Conservation (phyloP, 2,113 vertebrate species). For the Herpailurus yagouaroundi region DNA sequence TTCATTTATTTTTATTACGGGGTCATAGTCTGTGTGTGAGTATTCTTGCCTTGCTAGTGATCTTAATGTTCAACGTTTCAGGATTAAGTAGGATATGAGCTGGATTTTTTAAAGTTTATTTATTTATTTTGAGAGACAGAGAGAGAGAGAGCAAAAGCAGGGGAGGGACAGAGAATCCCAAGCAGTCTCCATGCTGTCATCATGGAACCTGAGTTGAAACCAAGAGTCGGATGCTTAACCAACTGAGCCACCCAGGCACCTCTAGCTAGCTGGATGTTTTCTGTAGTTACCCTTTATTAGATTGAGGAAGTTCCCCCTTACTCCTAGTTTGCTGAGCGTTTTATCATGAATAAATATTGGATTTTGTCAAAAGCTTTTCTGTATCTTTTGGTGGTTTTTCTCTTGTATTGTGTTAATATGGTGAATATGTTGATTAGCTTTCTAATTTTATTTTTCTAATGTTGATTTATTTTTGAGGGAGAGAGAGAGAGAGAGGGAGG, state of each 20-base stretch:
- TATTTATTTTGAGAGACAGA: too few species aligned
- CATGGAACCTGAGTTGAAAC: too few species aligned
- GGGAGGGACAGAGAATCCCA: too few species aligned
- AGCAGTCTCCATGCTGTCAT: too few species aligned
- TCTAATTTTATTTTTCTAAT: neutral
- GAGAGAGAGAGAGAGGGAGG: too few species aligned
- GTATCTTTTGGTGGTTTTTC: neutral
- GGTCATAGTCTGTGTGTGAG: neutral
- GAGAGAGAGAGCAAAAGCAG: too few species aligned
- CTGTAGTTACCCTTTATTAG: neutral
- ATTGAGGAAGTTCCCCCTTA: neutral
- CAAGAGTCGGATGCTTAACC: too few species aligned
- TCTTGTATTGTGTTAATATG: neutral
- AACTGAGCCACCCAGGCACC: too few species aligned
- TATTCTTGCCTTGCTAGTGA: neutral
- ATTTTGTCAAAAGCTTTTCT: neutral
- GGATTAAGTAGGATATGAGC: neutral
- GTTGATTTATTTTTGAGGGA: too few species aligned
- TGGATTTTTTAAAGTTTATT: too few species aligned
- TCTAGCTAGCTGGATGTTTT: neutral
- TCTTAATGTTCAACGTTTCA: neutral
- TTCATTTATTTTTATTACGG: neutral
- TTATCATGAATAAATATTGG: neutral
- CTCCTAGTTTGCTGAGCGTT: neutral
- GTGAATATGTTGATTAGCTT: neutral